Evolutionary conservation across 2,888 invertebrate genomes (phyloP), one percentile per base, ranked within the genome.

Genomic region (Tetrapedia diversipes): DNA sequence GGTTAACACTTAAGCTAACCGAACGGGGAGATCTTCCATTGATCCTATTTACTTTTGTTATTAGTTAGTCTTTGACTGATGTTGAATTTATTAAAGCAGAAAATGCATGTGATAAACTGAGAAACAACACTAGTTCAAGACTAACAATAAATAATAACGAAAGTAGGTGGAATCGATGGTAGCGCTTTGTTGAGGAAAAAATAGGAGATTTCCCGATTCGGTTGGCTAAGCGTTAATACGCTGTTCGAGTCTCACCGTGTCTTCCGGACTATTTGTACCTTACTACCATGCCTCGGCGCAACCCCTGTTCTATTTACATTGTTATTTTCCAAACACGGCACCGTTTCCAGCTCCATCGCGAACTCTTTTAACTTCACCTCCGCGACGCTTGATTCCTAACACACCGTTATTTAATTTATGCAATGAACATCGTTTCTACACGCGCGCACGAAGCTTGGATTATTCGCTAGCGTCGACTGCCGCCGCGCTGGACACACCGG

Each of bases 161-260:
- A n/a, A n/a, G n/a, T n/a, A n/a, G n/a, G n/a, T n/a, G n/a, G n/a
- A n/a, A n/a, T n/a, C n/a, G n/a, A n/a, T n/a, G n/a, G n/a, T n/a
- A n/a, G n/a, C n/a, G n/a, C n/a, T n/a, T n/a, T n/a, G n/a, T n/a
- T n/a, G n/a, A n/a, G n/a, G n/a, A n/a, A n/a, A n/a, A n/a, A n/a
- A n/a, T n/a, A n/a, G n/a, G n/a, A n/a, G n/a, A n/a, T n/a, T n/a
- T n/a, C n/a, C n/a, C n/a, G n/a, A n/a, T n/a, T n/a, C n/a, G n/a
- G n/a, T n/a, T n/a, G n/a, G n/a, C n/a, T n/a, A n/a, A n/a, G n/a
- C n/a, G n/a, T n/a, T n/a, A n/a, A n/a, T n/a, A n/a, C n/a, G n/a
- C n/a, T n/a, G n/a, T n/a, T n/a, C n/a, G n/a, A 11, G n/a, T 67
- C 88, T 89, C 86, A 91, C 91, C 90, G 86, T 85, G 86, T 87